Evolutionary conservation across 2,888 invertebrate species (phyloP).

Genomic region (Agrochola circellaris): DNA sequence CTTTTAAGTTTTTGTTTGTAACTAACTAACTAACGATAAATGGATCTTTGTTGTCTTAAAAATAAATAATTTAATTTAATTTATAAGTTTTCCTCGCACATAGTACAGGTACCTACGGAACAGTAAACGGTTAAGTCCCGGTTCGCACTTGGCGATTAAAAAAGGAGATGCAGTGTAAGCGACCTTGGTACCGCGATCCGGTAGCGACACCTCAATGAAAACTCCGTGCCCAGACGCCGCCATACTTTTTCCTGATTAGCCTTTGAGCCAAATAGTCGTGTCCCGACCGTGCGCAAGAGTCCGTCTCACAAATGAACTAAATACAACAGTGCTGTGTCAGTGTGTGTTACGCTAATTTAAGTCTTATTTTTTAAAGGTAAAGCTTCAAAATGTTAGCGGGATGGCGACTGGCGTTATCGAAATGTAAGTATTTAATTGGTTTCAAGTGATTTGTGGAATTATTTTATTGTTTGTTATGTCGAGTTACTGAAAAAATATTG

Average conservation of each 20-base stretch:
- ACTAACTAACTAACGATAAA: too few relatives aligned
- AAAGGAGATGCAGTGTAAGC: slow-evolving; percentile 32
- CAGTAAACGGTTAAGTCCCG: neutral
- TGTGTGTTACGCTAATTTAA: slow-evolving; percentile 48
- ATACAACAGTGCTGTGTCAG: slow-evolving; percentile 43
- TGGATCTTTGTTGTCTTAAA: too few relatives aligned
- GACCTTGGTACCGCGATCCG: slow-evolving; percentile 72
- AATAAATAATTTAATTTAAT: too few relatives aligned
- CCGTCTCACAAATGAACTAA: slow-evolving; percentile 43
- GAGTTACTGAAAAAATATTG: neutral
- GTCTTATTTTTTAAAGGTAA: slow-evolving; percentile 73
- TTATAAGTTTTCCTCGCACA: neutral
- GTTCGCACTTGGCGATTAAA: slow-evolving; percentile 55
- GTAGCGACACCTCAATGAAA: slow-evolving; percentile 74
- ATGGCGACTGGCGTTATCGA: slow-evolving; percentile 85
- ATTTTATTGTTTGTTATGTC: neutral
- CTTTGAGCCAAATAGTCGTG: slow-evolving; percentile 75
- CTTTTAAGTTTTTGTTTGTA: too few relatives aligned
- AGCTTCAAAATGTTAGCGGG: slow-evolving; percentile 84
- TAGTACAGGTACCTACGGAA: slow-evolving; percentile 19
- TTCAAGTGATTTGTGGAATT: neutral
- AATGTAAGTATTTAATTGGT: slow-evolving; percentile 80
- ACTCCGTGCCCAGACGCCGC: slow-evolving; percentile 61
- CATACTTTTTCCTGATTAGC: slow-evolving; percentile 79
- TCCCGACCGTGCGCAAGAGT: slow-evolving; percentile 47